A percentile compares a stretch with the other conserved stretches of the same genome.
Evolutionary conservation across 1,140 invertebrate species (phyloP).

Genomic region (Orius laevigatus): DNA sequence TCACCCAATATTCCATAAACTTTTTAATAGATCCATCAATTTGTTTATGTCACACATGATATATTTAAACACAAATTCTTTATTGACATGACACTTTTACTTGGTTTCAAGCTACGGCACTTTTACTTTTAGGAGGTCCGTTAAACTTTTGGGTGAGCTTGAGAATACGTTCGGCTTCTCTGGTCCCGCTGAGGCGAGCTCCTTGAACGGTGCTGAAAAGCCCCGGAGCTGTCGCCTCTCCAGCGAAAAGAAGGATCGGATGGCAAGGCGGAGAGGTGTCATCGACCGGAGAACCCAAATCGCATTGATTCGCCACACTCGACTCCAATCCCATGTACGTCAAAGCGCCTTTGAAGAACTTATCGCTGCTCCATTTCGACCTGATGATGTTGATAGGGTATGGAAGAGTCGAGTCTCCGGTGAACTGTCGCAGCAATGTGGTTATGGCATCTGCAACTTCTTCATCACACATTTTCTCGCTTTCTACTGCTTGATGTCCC

Average conservation of each 20-base stretch:
- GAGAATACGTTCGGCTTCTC: slow-evolving; percentile 60
- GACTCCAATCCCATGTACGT: slow-evolving; percentile 51
- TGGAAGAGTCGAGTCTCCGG: slow-evolving; percentile 46
- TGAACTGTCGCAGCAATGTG: slow-evolving; percentile 43
- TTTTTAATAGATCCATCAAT: too few species aligned
- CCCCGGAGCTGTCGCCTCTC: slow-evolving; percentile 66
- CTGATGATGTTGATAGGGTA: slow-evolving; percentile 45
- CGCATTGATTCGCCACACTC: slow-evolving; percentile 20
- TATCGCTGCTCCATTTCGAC: slow-evolving; percentile 55
- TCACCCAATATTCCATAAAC: too few species aligned
- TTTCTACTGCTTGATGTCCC: slow-evolving; percentile 59
- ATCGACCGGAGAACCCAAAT: slow-evolving; percentile 10
- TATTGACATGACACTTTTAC: too few species aligned
- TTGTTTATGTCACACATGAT: too few species aligned
- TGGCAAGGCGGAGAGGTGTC: slow-evolving; percentile 21
- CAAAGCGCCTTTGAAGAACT: slow-evolving; percentile 49
- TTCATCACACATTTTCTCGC: slow-evolving; percentile 48
- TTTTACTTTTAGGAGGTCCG: slow-evolving; percentile 5
- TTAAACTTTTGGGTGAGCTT: slow-evolving; percentile 9
- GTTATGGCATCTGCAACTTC: slow-evolving; percentile 32
- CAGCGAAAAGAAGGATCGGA: slow-evolving; percentile 62
- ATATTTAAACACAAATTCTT: too few species aligned
- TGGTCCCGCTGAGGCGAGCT: slow-evolving; percentile 60
- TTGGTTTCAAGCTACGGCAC: too few species aligned
- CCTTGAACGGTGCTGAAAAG: slow-evolving; percentile 65